Conservation (phyloP, 2,888 invertebrate species). For the Nezara viridula region DNA sequence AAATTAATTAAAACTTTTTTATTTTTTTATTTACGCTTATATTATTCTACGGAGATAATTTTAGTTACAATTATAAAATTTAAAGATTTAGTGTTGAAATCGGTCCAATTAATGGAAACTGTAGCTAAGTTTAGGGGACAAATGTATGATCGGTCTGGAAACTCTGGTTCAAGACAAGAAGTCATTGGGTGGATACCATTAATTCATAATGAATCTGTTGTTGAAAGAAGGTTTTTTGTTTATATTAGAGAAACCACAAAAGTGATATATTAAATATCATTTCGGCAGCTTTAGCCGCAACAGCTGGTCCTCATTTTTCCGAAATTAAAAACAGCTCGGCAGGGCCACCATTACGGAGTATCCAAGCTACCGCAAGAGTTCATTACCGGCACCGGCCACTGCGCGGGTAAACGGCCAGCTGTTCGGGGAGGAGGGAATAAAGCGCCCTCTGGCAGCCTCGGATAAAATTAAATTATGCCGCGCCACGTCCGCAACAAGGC, state of each 20-base stretch:
- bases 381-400: slow-evolving; percentile 14
- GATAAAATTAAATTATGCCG: slow-evolving; percentile 16
- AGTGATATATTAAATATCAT: neutral
- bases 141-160: too few species aligned
- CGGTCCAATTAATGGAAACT: too few species aligned
- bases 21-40: too few species aligned
- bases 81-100: too few species aligned
- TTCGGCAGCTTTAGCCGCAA: neutral
- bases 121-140: too few species aligned
- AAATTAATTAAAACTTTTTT: too few species aligned
- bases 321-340: neutral
- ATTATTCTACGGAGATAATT: too few species aligned
- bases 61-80: too few species aligned
- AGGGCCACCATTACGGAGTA: neutral
- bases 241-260: neutral
- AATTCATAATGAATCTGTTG: too few species aligned
- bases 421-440: neutral
- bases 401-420: neutral
- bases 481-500: neutral
- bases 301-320: neutral
- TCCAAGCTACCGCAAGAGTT: neutral
- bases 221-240: neutral
- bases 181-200: too few species aligned
- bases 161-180: too few species aligned
- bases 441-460: neutral